Conservation (phyloP, 2,888 invertebrate species). For the Sesamia inferens region DNA sequence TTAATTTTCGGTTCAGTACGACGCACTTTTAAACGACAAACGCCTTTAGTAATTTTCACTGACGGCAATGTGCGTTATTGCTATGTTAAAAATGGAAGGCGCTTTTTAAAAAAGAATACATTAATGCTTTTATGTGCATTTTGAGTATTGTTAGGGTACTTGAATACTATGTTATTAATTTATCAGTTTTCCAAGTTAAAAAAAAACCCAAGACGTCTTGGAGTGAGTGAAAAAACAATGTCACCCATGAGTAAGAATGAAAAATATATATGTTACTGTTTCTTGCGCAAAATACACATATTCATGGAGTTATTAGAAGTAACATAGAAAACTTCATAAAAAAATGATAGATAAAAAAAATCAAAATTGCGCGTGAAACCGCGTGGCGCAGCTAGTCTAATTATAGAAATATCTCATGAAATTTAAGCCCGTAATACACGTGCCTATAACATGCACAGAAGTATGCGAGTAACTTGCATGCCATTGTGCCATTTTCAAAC, state of each 20-base stretch:
- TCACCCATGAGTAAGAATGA: neutral
- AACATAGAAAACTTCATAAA: no score
- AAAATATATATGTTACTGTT: neutral
- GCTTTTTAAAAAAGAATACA: constrained; percentile 7
- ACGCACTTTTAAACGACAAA: constrained; percentile 45
- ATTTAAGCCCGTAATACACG: neutral
- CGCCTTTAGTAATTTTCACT: constrained; percentile 53
- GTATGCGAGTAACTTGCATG: neutral
- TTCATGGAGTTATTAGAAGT: no score
- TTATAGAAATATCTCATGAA: constrained; percentile 1
- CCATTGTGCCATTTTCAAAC: neutral
- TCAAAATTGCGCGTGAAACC: no score
- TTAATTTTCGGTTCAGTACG: constrained; percentile 57
- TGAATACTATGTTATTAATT: no score
- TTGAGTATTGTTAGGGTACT: neutral
- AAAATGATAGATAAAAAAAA: no score
- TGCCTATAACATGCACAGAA: neutral
- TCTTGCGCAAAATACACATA: no score
- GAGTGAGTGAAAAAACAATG: neutral
- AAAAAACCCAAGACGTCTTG: neutral
- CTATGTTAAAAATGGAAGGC: constrained; percentile 52
- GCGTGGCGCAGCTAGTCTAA: neutral
- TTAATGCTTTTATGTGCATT: neutral
- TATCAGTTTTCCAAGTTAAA: neutral
- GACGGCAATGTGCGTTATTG: constrained; percentile 37